phyloP scores from a whole-genome alignment of 1,140 invertebrate species.

The Anastrepha ludens region DNA sequence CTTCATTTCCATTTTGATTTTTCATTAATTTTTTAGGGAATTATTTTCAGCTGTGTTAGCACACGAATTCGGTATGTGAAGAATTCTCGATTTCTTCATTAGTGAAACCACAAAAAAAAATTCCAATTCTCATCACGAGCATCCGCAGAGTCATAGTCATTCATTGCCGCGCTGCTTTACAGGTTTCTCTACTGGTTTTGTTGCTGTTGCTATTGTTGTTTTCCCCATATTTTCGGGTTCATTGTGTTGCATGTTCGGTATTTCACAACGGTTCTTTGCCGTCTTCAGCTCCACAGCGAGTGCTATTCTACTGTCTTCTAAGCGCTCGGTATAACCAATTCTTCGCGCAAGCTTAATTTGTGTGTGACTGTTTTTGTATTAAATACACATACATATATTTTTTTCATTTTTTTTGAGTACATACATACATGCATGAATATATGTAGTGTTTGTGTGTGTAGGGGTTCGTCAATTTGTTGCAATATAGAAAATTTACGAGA shows the following conservation, averaged over 20 bases:
- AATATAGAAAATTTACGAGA: conserved; percentile 42
- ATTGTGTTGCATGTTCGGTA: conserved; percentile 36
- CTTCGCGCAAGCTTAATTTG: conserved; percentile 41
- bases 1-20: conserved; percentile 46
- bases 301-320: neutral
- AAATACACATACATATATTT: neutral
- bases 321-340: conserved; percentile 1
- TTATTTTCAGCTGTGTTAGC: neutral
- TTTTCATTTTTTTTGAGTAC: neutral
- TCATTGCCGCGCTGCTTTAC: conserved; percentile 9
- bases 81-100: conserved; percentile 47
- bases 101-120: conserved; percentile 35
- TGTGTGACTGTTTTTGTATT: neutral
- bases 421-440: neutral
- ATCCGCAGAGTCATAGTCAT: conserved; percentile 22
- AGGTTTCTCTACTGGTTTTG: neutral
- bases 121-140: conserved; percentile 49
- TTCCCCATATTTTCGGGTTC: neutral
- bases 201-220: neutral
- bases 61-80: neutral
- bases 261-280: conserved; percentile 43
- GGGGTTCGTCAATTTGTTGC: conserved; percentile 39
- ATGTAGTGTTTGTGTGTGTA: neutral
- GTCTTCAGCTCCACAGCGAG: neutral
- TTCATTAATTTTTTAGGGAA: conserved; percentile 31